phyloP scores from a whole-genome alignment of 1,140 invertebrate genomes.

The Conus betulinus region DNA sequence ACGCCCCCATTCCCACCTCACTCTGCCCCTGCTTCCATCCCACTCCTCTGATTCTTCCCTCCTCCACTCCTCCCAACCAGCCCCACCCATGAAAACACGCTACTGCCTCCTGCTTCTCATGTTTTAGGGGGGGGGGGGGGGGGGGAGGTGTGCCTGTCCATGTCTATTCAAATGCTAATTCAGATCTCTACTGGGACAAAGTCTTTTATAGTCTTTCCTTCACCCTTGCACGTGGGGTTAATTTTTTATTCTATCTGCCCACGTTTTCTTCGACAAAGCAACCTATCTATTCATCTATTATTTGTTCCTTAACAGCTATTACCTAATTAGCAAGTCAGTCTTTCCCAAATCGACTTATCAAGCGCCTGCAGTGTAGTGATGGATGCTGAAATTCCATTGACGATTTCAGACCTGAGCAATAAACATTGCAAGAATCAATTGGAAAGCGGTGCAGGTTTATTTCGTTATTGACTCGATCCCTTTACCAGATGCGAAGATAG shows the following conservation, averaged over 20 bases:
- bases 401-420: slow-evolving; percentile 20
- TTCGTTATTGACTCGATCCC: slow-evolving; percentile 28
- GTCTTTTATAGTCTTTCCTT: neutral
- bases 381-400: neutral
- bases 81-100: neutral
- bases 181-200: neutral
- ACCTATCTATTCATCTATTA: neutral
- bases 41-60: neutral
- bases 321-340: neutral
- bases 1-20: neutral
- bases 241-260: neutral
- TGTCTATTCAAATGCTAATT: neutral
- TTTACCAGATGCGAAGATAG: slow-evolving; percentile 14
- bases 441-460: neutral
- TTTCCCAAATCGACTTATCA: neutral
- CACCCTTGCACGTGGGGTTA: neutral
- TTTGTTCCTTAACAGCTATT: neutral
- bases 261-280: neutral
- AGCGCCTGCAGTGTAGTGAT: neutral
- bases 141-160: neutral
- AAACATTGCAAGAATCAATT: slow-evolving; percentile 15
- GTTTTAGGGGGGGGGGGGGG: too few relatives aligned
- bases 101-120: neutral
- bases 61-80: neutral
- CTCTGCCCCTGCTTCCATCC: neutral